Evolutionary conservation across 2,797 vertebrate genomes (phyloP), one percentile per base, ranked within the genome.

Genomic region (Pachyuromys duprasi): DNA sequence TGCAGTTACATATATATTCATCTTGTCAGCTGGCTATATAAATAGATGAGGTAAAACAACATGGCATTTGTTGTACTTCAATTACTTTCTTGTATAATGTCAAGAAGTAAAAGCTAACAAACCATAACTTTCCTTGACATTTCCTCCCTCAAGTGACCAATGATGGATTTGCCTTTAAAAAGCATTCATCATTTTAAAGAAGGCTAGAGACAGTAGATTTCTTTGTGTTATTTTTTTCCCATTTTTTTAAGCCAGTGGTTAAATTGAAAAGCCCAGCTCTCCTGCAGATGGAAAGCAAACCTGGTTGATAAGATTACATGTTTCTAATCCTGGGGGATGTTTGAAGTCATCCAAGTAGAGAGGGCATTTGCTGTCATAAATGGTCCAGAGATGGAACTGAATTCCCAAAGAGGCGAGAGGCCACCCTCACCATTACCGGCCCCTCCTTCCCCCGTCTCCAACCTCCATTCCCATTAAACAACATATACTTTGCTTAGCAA

Each of bases 71-170:
- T 99, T 99, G 98, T 99, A 99, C 99, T 99, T 99, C 99, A 99
- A 99, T 99, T 99, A 99, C 99, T 99, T 99, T 99, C 99, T 98
- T 96, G 98, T 98, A 98, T 98, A 98, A 98, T 98, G 99, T 99
- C 99, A 99, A 99, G 99, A 99, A 99, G 99, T 99, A 99, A 99
- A 99, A 99, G 98, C 99, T 99, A 99, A 99, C 98, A 99, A 99
- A 99, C 98, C 98, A 99, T 99, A 99, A 99, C 99, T 99, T 99
- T 98, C 98, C 98, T 98, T 99, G 99, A 99, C 98, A 98, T 99
- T 99, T 99, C 98, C 98, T 99, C 98, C 99, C 98, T 99, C 98
- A 98, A 98, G 99, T 99, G 98, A 99, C 99, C 98, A 98, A 98
- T 99, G 99, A 99, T 99, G 98, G 99, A 99, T 99, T 99, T 99